Percentiles rank a stretch among this genome's conserved stretches.
Evolutionary conservation across 2,888 invertebrate genomes (phyloP).

Genomic region (Troilus luridus): DNA sequence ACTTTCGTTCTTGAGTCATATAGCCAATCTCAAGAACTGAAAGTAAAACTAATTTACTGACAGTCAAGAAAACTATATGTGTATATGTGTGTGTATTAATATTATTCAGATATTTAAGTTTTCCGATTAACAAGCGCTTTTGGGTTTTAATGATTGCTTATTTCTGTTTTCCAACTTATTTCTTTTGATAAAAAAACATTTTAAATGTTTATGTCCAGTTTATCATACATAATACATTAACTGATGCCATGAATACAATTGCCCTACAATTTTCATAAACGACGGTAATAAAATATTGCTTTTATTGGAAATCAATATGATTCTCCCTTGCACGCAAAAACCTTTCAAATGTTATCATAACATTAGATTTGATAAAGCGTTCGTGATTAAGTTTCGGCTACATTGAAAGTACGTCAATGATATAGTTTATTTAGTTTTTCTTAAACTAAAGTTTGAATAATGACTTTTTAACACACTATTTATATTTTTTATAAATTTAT

Average conservation of each 20-base stretch:
- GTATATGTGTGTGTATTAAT: too few species aligned
- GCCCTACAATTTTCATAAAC: constrained; percentile 12
- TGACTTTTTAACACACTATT: neutral
- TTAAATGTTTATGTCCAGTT: neutral
- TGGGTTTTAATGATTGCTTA: too few species aligned
- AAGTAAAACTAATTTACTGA: too few species aligned
- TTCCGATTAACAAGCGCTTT: too few species aligned
- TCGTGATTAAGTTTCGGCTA: neutral
- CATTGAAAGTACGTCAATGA: neutral
- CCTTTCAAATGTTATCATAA: neutral
- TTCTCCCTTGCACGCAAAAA: neutral
- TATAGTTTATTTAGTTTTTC: neutral
- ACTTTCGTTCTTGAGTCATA: too few species aligned
- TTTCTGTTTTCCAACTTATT: too few species aligned
- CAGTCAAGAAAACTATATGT: too few species aligned
- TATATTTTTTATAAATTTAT: neutral
- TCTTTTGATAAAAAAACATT: neutral
- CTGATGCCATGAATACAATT: neutral
- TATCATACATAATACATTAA: neutral
- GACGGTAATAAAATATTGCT: constrained; percentile 1
- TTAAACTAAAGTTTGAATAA: neutral
- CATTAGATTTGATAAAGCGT: neutral
- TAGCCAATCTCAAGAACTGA: too few species aligned
- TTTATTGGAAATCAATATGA: constrained; percentile 4
- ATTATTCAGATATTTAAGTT: too few species aligned